phyloP scores from a whole-genome alignment of 2,113 vertebrate genomes.

The Laticauda laticaudata region DNA sequence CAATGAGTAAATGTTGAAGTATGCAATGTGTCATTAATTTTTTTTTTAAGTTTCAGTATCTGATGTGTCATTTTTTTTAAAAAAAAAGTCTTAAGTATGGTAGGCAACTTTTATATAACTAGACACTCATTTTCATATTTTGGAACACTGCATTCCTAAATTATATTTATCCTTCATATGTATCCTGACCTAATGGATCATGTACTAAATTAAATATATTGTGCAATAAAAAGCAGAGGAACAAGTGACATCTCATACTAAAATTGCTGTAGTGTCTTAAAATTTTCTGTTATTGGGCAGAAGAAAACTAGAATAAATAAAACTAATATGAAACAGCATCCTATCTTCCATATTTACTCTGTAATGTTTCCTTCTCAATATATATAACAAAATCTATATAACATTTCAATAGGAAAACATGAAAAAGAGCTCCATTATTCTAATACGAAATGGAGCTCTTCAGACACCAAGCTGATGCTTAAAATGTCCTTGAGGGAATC shows the following conservation, averaged over 20 bases:
- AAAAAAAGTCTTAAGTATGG: not conserved
- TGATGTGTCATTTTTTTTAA: slow-evolving; percentile 51
- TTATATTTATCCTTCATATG: slow-evolving; percentile 3
- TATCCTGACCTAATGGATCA: slow-evolving; percentile 44
- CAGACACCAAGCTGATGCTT: not conserved
- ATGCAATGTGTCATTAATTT: slow-evolving; percentile 53
- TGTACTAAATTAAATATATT: slow-evolving; percentile 35
- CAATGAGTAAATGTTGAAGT: slow-evolving; percentile 67
- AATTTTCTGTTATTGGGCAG: not conserved
- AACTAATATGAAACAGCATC: not conserved
- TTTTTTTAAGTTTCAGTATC: slow-evolving; percentile 57
- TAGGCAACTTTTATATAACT: slow-evolving; percentile 55
- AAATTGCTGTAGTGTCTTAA: not conserved
- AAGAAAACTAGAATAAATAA: not conserved
- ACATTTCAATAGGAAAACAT: not conserved
- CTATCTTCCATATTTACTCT: not conserved
- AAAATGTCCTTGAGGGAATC: not conserved
- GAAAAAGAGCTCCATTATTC: not conserved
- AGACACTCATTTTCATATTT: slow-evolving; percentile 42
- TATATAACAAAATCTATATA: not conserved
- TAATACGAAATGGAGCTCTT: not conserved
- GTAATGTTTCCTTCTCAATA: not conserved
- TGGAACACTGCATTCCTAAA: slow-evolving; percentile 21
- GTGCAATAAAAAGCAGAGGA: not conserved
- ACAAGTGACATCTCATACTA: not conserved